Evolutionary conservation across 1,140 invertebrate genomes (phyloP), one percentile per base, ranked within the genome.

Genomic region (Drosophila rufa): DNA sequence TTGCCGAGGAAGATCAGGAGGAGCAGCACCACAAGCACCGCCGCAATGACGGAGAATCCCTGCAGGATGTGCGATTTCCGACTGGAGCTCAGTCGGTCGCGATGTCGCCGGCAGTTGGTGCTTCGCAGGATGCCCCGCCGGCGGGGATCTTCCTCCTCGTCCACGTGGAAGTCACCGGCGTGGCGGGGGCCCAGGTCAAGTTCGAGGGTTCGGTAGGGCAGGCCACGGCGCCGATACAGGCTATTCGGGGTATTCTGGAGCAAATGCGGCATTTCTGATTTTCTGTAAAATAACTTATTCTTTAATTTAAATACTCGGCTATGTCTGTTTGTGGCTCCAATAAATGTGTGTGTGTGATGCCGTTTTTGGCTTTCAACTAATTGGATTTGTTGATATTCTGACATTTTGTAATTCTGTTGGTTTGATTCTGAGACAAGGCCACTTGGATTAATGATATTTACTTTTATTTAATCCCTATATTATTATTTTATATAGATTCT

Each of bases 121-220:
- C 43, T 83, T 2, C 38, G 65, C 14, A 87, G 42, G 5, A 89
- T 61, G 12, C 84, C 84, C 0, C 53, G 22, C 7, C 51, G 45
- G 0, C 58, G 50, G 0, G 80, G 84, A 59, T 79, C 75, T 19
- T 77, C 75, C 6, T 77, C 70, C 2, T 46, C 45, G 1, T 73
- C 45, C 5, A 17, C 36, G 14, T 56, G 40, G 1, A 43, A 53
- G 8, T 79, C 62, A 12, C 38, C 64, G 0, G 33, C 25, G 17
- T 61, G 14, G 4, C 42, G 47, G 1, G 38, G 57, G 47, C 67
- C 47, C 19, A 65, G 33, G n/a, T 30, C 3, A 1, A 14, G 36
- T 8, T 33, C 17, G 0, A 14, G 5, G 15, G 19, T 22, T 12
- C 59, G 33, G 2, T n/a, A 17, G 1, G 11, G n/a, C 0, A 22